These are phyloP conservation scores for Chloroclystis v-ata DNA, from an alignment of 2,888 invertebrate species.

Conservation along the genomic window DNA sequence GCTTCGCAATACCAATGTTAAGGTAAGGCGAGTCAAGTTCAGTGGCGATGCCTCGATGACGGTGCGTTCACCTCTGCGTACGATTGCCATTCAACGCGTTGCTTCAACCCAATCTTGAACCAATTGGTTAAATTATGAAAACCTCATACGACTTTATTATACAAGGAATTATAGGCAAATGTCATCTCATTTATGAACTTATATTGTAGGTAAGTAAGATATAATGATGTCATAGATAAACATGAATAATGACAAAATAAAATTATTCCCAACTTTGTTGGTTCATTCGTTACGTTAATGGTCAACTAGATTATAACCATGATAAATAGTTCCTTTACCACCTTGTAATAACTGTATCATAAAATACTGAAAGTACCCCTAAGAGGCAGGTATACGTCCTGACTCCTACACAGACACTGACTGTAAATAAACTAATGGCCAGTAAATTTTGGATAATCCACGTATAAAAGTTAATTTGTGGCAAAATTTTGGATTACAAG, in stretches of 20 bases:
- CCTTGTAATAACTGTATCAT: background rate
- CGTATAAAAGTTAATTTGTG: no score
- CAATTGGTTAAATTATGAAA: constrained; percentile 3
- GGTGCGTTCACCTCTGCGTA: constrained; percentile 63
- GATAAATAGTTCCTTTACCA: background rate
- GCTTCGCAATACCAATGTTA: constrained; percentile 44
- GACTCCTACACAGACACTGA: no score
- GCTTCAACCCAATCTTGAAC: constrained; percentile 17
- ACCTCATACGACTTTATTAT: background rate
- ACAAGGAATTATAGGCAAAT: no score
- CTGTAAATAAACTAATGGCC: no score
- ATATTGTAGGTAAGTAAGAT: no score
- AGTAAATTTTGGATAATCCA: no score
- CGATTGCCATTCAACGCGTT: constrained; percentile 34
- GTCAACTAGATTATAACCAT: background rate
- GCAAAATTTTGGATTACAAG: no score
- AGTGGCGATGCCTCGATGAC: constrained; percentile 38
- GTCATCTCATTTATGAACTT: no score
- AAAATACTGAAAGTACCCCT: background rate
- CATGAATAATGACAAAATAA: no score
- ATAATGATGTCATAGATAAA: no score
- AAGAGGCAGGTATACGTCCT: background rate
- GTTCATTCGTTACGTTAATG: background rate
- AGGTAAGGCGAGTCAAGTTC: constrained; percentile 67
- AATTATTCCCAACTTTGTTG: no score